Evolutionary conservation across 2,888 invertebrate species (phyloP).

Genomic region (Drosophila borborema): DNA sequence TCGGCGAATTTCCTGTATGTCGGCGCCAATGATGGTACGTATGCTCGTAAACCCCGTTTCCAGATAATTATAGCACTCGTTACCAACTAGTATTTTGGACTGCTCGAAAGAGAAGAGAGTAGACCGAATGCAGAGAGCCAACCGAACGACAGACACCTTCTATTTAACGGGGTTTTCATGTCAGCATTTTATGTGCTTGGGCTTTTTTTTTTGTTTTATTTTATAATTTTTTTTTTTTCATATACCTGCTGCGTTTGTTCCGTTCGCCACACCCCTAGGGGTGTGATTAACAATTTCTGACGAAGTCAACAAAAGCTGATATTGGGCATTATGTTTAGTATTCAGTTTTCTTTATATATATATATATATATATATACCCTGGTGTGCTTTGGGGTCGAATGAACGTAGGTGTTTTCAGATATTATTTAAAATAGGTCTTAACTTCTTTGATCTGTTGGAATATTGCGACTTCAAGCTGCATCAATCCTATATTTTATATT

Average conservation of each 20-base stretch:
- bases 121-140: slow-evolving; percentile 2
- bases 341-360: neutral
- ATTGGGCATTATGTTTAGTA: slow-evolving; percentile 13
- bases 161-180: slow-evolving; percentile 74
- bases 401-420: too few species aligned
- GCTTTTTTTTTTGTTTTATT: slow-evolving; percentile 26
- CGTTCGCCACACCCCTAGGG: slow-evolving; percentile 38
- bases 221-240: slow-evolving; percentile 23
- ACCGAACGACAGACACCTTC: slow-evolving; percentile 34
- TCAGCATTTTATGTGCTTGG: slow-evolving; percentile 55
- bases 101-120: slow-evolving; percentile 9
- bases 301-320: slow-evolving; percentile 41
- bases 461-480: too few species aligned
- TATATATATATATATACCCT: neutral
- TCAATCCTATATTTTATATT: too few species aligned
- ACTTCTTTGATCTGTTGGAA: too few species aligned
- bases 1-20: slow-evolving; percentile 55
- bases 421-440: too few species aligned
- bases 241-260: slow-evolving; percentile 27
- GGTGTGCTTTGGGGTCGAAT: neutral
- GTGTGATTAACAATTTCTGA: slow-evolving; percentile 6
- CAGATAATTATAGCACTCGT: slow-evolving; percentile 39
- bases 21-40: slow-evolving; percentile 37
- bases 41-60: slow-evolving; percentile 73
- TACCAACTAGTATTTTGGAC: slow-evolving; percentile 26